These are phyloP conservation scores for Holcopasites calliopsidis DNA, from an alignment of 1,140 invertebrate genomes.

Conservation along the genomic window DNA sequence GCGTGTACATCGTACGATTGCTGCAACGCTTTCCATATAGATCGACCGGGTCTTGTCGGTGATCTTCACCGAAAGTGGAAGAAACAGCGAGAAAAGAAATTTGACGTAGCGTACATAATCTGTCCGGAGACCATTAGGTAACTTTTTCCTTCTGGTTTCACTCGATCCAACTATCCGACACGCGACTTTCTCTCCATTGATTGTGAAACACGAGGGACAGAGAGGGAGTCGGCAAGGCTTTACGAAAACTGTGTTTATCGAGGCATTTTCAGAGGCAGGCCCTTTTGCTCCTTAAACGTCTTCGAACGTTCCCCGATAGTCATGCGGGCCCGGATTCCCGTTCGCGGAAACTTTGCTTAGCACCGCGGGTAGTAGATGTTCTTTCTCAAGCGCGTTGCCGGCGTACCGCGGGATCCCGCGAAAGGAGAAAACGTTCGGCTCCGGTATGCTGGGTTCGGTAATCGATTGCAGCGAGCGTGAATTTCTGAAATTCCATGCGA, in stretches of 20 bases:
- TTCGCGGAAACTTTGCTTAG: not conserved
- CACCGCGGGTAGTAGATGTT: too few relatives aligned
- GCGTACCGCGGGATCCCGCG: not conserved
- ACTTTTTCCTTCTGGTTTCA: constrained; percentile 27
- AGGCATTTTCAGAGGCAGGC: too few relatives aligned
- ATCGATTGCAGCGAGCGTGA: constrained; percentile 57
- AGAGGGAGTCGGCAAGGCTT: not conserved
- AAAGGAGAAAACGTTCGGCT: constrained; percentile 47
- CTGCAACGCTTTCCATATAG: not conserved
- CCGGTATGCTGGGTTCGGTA: constrained; percentile 48
- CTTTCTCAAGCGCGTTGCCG: not conserved
- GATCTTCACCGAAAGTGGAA: not conserved
- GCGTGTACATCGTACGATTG: not conserved
- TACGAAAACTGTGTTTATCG: not conserved
- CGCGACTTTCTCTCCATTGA: constrained; percentile 39
- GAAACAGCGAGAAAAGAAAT: not conserved
- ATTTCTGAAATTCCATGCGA: constrained; percentile 58
- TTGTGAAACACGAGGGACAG: constrained; percentile 10
- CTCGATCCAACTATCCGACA: not conserved
- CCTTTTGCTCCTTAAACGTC: not conserved
- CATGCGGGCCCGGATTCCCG: constrained; percentile 7
- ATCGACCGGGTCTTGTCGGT: not conserved
- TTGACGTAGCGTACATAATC: not conserved
- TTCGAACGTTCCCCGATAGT: not conserved
- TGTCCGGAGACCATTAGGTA: constrained; percentile 11